These are phyloP conservation scores for Uropetala carovei DNA, from an alignment of 2,888 invertebrate species.

Conservation along the genomic window DNA sequence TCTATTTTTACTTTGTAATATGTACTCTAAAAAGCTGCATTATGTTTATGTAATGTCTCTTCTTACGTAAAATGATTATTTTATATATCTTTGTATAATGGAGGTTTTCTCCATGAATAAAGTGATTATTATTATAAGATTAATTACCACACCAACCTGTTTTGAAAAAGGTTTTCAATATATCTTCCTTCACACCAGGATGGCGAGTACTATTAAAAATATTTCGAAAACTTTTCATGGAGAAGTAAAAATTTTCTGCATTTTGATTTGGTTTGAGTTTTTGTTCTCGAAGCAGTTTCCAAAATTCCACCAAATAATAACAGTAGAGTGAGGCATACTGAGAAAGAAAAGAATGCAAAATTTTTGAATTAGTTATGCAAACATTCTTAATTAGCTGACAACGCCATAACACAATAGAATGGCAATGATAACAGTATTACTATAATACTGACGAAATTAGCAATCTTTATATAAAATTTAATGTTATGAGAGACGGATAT, in stretches of 20 bases:
- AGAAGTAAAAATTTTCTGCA: conserved; percentile 74
- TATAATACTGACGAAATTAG: too few species aligned
- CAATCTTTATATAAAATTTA: too few species aligned
- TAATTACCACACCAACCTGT: conserved; percentile 72
- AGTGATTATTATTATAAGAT: too few species aligned
- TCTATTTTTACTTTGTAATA: too few species aligned
- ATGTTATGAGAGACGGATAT: too few species aligned
- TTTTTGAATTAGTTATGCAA: neutral
- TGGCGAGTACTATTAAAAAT: conserved; percentile 77
- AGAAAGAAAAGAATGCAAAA: conserved; percentile 66
- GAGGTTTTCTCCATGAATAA: too few species aligned
- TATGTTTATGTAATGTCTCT: too few species aligned
- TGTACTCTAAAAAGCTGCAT: too few species aligned
- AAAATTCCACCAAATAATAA: conserved; percentile 75
- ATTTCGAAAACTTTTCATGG: conserved; percentile 76
- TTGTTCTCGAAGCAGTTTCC: conserved; percentile 75
- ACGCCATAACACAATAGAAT: neutral
- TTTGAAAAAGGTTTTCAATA: conserved; percentile 74
- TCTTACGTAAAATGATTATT: too few species aligned
- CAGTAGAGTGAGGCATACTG: conserved; percentile 72
- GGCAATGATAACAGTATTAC: neutral
- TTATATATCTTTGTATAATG: too few species aligned
- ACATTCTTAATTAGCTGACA: neutral
- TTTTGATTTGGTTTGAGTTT: conserved; percentile 73
- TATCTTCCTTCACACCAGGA: conserved; percentile 75